A percentile compares a stretch with the other conserved stretches of the same genome.
Evolutionary conservation across 1,140 invertebrate species (phyloP).

Genomic region (Propsilocerus akamusi): DNA sequence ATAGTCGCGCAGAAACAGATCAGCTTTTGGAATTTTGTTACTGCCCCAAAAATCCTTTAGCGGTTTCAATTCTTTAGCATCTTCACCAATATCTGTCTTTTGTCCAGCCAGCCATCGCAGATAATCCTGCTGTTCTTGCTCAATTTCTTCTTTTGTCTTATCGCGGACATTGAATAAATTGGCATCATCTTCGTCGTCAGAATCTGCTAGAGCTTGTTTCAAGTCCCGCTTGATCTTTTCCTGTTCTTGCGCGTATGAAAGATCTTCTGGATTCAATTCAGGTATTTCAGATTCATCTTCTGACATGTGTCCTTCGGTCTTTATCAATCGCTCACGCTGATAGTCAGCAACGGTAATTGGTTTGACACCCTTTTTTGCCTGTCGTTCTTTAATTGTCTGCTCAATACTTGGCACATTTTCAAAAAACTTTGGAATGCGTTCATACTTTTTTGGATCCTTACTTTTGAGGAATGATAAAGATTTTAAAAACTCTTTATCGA

Average conservation of each 20-base stretch:
- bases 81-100: constrained; percentile 26
- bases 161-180: constrained; percentile 33
- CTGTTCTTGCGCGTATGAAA: constrained; percentile 51
- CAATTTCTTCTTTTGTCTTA: constrained; percentile 41
- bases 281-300: constrained; percentile 7
- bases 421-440: constrained; percentile 59
- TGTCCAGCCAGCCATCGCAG: constrained; percentile 68
- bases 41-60: constrained; percentile 72
- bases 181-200: constrained; percentile 31
- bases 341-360: constrained; percentile 59
- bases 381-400: constrained; percentile 15
- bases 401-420: constrained; percentile 19
- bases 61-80: constrained; percentile 37
- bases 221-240: constrained; percentile 47
- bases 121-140: constrained; percentile 43
- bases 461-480: constrained; percentile 68
- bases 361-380: constrained; percentile 30
- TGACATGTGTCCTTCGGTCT: background rate
- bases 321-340: constrained; percentile 28
- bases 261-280: constrained; percentile 15
- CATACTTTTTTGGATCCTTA: constrained; percentile 76
- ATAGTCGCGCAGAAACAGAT: constrained; percentile 84
- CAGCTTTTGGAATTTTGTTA: constrained; percentile 58
- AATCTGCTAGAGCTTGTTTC: constrained; percentile 29
- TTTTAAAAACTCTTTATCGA: constrained; percentile 75